Conservation (phyloP, 2,113 vertebrate species). For the Ictalurus furcatus region DNA sequence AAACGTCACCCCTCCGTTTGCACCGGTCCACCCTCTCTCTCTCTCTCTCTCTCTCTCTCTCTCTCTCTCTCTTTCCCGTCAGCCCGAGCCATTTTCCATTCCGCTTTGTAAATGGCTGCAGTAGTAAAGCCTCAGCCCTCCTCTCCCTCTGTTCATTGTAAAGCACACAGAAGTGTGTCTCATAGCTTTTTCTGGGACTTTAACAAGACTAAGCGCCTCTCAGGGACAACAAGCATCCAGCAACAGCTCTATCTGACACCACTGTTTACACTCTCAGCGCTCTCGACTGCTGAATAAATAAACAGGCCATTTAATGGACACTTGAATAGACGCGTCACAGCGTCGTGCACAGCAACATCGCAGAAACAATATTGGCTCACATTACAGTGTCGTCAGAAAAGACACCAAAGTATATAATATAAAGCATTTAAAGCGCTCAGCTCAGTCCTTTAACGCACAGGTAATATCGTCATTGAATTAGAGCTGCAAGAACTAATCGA, state of each 20-base stretch:
- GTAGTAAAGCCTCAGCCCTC: slow-evolving; percentile 4
- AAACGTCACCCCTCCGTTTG: neutral
- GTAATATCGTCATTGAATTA: no score
- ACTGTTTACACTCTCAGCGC: neutral
- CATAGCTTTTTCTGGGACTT: slow-evolving; percentile 30
- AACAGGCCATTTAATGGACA: slow-evolving; percentile 14
- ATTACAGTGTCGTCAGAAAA: neutral
- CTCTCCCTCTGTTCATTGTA: slow-evolving; percentile 40
- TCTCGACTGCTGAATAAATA: slow-evolving; percentile 25
- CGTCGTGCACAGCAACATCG: neutral
- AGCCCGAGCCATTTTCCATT: slow-evolving; percentile 17
- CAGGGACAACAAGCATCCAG: neutral
- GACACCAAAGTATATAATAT: neutral
- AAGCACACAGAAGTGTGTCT: slow-evolving; percentile 29
- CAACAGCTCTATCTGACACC: slow-evolving; percentile 8
- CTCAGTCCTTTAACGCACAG: neutral
- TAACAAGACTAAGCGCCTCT: neutral
- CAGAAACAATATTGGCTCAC: neutral
- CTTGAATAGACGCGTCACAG: neutral
- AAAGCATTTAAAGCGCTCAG: neutral
- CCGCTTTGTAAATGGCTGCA: slow-evolving; percentile 12
- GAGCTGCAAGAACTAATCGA: no score
- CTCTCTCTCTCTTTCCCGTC: neutral
- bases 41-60: neutral
- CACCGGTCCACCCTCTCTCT: neutral